A percentile compares a stretch with the other conserved stretches of the same genome.
Conservation (phyloP, 2,888 invertebrate genomes). For the Alloplasta piceator region DNA sequence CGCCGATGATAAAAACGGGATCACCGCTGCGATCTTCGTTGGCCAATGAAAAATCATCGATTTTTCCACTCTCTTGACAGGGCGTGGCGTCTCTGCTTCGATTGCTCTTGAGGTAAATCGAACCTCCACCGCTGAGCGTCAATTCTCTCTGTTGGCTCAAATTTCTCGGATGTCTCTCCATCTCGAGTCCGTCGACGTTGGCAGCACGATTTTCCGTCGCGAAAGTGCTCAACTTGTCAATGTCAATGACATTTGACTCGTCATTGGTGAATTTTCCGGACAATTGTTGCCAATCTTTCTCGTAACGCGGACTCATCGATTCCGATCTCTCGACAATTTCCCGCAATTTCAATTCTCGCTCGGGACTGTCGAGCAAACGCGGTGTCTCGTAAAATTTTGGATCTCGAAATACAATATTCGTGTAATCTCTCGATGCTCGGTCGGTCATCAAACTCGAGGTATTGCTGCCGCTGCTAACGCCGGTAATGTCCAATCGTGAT, state of each 20-base stretch:
- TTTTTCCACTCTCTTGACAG: conserved; percentile 73
- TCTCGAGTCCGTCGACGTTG: conserved; percentile 74
- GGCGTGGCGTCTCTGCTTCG: conserved; percentile 80
- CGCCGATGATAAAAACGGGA: conserved; percentile 56
- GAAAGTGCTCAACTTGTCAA: conserved; percentile 77
- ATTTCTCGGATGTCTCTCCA: conserved; percentile 82
- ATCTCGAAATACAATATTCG: conserved; percentile 79
- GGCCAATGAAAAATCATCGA: conserved; percentile 74
- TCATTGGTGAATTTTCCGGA: conserved; percentile 78
- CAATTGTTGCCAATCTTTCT: conserved; percentile 84
- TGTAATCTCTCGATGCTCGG: conserved; percentile 79
- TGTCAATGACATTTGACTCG: conserved; percentile 80
- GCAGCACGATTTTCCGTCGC: too few relatives aligned
- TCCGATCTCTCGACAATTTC: conserved; percentile 84
- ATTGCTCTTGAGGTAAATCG: conserved; percentile 86
- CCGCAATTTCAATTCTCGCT: conserved; percentile 84
- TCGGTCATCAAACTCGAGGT: conserved; percentile 72
- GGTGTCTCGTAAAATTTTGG: conserved; percentile 81
- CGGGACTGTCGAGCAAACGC: conserved; percentile 72
- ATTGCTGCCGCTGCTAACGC: background rate
- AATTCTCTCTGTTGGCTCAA: conserved; percentile 82
- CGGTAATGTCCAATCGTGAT: conserved; percentile 62
- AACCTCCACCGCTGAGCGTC: conserved; percentile 85
- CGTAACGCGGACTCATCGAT: conserved; percentile 84
- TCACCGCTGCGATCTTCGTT: background rate